phyloP scores from a whole-genome alignment of 2,888 invertebrate genomes.

The Microdon myrmicae region DNA sequence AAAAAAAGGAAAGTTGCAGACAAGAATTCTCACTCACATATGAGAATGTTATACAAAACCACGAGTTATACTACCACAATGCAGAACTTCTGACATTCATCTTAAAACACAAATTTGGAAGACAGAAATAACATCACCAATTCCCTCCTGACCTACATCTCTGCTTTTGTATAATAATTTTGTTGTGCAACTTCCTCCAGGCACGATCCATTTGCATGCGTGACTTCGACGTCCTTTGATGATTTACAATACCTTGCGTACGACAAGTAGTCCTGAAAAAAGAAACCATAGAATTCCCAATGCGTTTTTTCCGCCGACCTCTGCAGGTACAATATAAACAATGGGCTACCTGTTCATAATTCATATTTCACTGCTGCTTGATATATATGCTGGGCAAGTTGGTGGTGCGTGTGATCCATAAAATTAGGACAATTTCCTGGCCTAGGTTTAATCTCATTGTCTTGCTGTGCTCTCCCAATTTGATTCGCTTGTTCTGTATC shows the following conservation, averaged over 20 bases:
- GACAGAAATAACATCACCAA: too few relatives aligned
- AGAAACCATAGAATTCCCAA: neutral
- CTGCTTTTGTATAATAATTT: too few relatives aligned
- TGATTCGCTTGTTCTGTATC: constrained; percentile 31
- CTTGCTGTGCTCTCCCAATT: neutral
- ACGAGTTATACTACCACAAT: too few relatives aligned
- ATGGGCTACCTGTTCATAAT: constrained; percentile 47
- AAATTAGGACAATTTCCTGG: constrained; percentile 30
- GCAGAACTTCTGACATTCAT: too few relatives aligned
- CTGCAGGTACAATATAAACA: constrained; percentile 16
- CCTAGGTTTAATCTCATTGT: constrained; percentile 15
- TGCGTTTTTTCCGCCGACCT: too few relatives aligned
- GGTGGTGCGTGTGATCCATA: constrained; percentile 13
- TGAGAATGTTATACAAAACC: too few relatives aligned
- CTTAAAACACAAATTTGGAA: too few relatives aligned
- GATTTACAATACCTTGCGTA: constrained; percentile 22
- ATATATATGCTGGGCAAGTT: constrained; percentile 11
- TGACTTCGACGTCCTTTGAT: constrained; percentile 6
- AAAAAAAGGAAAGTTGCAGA: too few relatives aligned
- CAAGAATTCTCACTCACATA: too few relatives aligned
- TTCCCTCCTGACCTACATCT: too few relatives aligned
- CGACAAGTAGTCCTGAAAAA: constrained; percentile 9
- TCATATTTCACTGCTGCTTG: constrained; percentile 43
- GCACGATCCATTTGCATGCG: constrained; percentile 21
- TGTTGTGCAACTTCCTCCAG: too few relatives aligned